A percentile compares a stretch with the other conserved stretches of the same genome.
Conservation (phyloP, 1,140 invertebrate genomes). For the Matsumurasca onukii region DNA sequence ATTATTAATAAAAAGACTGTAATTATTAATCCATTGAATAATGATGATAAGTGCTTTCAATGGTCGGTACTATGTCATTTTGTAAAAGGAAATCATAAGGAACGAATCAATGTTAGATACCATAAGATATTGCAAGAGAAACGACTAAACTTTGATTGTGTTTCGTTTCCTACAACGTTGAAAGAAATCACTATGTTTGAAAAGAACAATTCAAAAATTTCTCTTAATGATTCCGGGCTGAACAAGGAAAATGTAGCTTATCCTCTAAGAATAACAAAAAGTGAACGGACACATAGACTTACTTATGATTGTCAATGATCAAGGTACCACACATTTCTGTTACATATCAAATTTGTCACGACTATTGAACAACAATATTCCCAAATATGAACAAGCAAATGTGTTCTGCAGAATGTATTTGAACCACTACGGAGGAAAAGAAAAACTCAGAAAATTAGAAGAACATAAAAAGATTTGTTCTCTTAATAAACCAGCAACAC, state of each 20-base stretch:
- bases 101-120: neutral
- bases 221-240: slow-evolving; percentile 26
- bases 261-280: slow-evolving; percentile 20
- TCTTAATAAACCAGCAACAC: slow-evolving; percentile 2
- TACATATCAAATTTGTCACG: slow-evolving; percentile 21
- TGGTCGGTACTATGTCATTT: slow-evolving; percentile 21
- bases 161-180: slow-evolving; percentile 18
- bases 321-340: slow-evolving; percentile 17
- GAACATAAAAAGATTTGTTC: slow-evolving; percentile 14
- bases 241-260: slow-evolving; percentile 6
- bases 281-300: slow-evolving; percentile 21
- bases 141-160: slow-evolving; percentile 13
- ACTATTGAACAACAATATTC: slow-evolving; percentile 9
- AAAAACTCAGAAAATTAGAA: neutral
- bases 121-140: neutral
- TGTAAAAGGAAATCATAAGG: neutral
- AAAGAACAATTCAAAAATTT: slow-evolving; percentile 16
- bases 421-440: slow-evolving; percentile 19
- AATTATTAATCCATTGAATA: too few species aligned
- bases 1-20: neutral
- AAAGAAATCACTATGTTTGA: slow-evolving; percentile 22
- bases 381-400: neutral
- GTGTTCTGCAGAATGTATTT: slow-evolving; percentile 28
- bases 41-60: slow-evolving; percentile 16
- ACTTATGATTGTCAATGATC: slow-evolving; percentile 2